Evolutionary conservation across 2,888 invertebrate species (phyloP).

Genomic region (Biston stratarius): DNA sequence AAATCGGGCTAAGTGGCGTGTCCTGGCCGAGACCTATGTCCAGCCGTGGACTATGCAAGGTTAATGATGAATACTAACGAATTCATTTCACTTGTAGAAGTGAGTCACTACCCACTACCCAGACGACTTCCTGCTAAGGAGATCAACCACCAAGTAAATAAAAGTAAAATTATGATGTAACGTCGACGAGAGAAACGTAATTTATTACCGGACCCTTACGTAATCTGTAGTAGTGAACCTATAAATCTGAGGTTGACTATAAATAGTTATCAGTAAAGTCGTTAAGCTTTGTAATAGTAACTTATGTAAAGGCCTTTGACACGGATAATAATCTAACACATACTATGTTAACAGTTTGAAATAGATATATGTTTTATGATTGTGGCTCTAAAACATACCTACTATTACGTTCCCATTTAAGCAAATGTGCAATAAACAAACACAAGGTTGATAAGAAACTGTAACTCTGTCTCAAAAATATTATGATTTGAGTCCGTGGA

Average conservation of each 20-base stretch:
- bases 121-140: no score
- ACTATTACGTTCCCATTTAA: neutral
- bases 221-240: conserved; percentile 1
- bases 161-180: neutral
- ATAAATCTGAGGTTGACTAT: conserved; percentile 12
- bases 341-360: neutral
- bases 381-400: neutral
- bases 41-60: no score
- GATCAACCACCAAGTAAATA: neutral
- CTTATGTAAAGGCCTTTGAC: conserved; percentile 3
- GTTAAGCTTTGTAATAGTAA: conserved; percentile 7
- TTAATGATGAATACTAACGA: no score
- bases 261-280: conserved; percentile 15
- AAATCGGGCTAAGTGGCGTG: no score
- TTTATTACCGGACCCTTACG: conserved; percentile 1
- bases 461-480: no score
- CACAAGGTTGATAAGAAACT: no score
- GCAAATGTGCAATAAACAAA: neutral
- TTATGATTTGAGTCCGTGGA: no score
- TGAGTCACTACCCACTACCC: no score
- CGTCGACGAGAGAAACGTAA: neutral
- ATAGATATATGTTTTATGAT: conserved; percentile 12
- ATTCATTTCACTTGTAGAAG: no score
- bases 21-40: no score
- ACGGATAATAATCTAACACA: conserved; percentile 9